Conservation (phyloP, 2,113 vertebrate genomes). For the Rhinolophus ferrumequinum region DNA sequence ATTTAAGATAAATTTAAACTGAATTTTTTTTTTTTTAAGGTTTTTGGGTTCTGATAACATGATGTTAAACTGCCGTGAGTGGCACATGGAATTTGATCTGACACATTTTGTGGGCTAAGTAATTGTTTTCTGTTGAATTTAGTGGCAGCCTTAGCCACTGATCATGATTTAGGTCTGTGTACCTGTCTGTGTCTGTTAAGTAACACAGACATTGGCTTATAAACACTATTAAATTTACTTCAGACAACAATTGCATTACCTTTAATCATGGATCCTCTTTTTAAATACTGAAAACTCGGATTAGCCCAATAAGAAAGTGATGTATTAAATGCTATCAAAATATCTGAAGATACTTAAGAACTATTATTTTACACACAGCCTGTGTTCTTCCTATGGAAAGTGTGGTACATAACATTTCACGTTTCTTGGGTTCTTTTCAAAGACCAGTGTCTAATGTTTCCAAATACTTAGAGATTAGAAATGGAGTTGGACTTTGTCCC, state of each 20-base stretch:
- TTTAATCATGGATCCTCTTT: constrained; percentile 10
- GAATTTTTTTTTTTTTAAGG: neutral
- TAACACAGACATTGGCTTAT: neutral
- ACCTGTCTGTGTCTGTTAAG: neutral
- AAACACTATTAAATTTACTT: neutral
- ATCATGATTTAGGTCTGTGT: neutral
- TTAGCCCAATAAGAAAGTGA: neutral
- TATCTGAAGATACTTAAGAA: constrained; percentile 28
- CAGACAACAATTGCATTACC: neutral
- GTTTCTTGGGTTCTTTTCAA: constrained; percentile 38
- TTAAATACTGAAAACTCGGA: constrained; percentile 25
- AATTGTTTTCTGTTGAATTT: neutral
- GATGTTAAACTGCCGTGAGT: neutral
- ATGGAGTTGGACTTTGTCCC: neutral
- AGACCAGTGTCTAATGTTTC: constrained; percentile 34
- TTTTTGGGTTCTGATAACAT: neutral
- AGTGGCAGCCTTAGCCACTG: neutral
- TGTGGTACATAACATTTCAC: neutral
- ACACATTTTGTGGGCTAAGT: neutral
- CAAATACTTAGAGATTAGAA: neutral
- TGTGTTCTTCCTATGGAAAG: neutral
- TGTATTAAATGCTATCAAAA: neutral
- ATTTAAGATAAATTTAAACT: constrained; percentile 13
- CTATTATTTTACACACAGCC: neutral
- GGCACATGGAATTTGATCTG: constrained; percentile 21